These are phyloP conservation scores for Sprattus sprattus DNA, from an alignment of 2,113 vertebrate genomes.

Conservation along the genomic window DNA sequence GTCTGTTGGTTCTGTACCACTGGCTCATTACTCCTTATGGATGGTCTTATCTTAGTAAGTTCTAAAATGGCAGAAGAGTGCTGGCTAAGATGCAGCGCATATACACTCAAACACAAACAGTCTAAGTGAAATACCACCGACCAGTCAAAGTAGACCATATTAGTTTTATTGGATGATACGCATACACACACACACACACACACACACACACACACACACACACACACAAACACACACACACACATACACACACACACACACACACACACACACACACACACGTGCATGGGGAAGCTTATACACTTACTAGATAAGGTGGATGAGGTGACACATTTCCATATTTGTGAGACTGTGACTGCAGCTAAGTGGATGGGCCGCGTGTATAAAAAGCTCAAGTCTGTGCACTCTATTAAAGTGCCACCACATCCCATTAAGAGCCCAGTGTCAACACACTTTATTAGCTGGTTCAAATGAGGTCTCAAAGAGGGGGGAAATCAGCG, in stretches of 20 bases:
- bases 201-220: no score
- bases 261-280: no score
- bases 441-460: background rate
- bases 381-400: background rate
- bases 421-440: background rate
- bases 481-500: background rate
- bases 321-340: background rate
- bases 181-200: no score
- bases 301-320: background rate
- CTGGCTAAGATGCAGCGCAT: background rate
- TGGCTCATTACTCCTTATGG: background rate
- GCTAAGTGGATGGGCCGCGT: background rate
- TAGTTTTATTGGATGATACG: no score
- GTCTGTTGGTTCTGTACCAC: background rate
- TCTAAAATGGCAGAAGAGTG: background rate
- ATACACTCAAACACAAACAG: background rate
- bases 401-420: slow-evolving; percentile 24
- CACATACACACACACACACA: no score
- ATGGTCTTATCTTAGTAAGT: background rate
- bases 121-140: background rate
- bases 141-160: background rate
- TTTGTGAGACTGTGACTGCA: background rate
- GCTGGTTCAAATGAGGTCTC: slow-evolving; percentile 13
- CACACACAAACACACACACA: no score
- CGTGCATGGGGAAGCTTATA: background rate